These are phyloP conservation scores for Helogale parvula DNA, from an alignment of 2,113 vertebrate species.

Conservation along the genomic window DNA sequence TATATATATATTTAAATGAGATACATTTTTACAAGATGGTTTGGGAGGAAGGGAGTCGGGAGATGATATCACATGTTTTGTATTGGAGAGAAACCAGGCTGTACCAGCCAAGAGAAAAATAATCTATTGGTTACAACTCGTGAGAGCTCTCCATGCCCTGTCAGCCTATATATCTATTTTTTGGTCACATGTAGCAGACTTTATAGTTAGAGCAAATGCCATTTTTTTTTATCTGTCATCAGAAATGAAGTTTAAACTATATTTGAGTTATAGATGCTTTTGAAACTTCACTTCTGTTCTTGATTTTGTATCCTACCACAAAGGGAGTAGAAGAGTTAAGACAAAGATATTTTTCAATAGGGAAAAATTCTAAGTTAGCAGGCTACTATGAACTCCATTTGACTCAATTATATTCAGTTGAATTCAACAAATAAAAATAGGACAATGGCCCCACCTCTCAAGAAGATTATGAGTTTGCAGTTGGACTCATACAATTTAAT, in stretches of 20 bases:
- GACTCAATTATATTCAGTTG: not conserved
- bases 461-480: not conserved
- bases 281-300: not conserved
- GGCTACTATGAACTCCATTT: not conserved
- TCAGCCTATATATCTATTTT: not conserved
- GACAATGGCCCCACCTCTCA: not conserved
- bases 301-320: not conserved
- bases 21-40: not conserved
- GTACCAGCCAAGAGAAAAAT: not conserved
- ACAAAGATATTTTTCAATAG: not conserved
- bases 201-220: not conserved
- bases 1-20: not conserved
- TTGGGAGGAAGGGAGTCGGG: not conserved
- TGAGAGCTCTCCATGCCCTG: not conserved
- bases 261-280: not conserved
- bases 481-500: not conserved
- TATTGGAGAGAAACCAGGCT: constrained; percentile 17
- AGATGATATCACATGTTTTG: not conserved
- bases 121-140: not conserved
- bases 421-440: constrained; percentile 4
- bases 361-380: not conserved
- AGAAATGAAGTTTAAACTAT: constrained; percentile 3
- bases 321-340: not conserved
- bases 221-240: not conserved
- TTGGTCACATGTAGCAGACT: not conserved